Base-by-base conservation (phyloP, 2,888 invertebrate genomes). In the Carterocephalus palaemon region DNA sequence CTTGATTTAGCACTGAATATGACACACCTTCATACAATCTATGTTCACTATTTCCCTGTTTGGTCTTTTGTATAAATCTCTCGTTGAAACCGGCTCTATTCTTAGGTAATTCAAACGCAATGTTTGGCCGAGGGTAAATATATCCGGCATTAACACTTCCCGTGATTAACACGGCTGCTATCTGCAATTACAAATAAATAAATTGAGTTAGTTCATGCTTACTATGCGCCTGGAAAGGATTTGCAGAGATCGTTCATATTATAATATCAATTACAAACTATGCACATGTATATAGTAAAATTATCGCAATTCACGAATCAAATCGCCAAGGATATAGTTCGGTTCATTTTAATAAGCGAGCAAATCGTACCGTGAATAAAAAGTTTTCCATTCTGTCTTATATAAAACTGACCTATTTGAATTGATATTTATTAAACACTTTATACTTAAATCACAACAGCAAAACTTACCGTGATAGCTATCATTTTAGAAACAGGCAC, bases 391-490 rank as follows among this genome's bases (percentile, higher is more conserved):
- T n/a, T n/a, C n/a, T n/a, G n/a, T n/a, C n/a, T n/a, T n/a, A n/a
- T n/a, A n/a, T n/a, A 3, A 33, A 31, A 16, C 5, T 12, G 10
- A n/a, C n/a, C n/a, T n/a, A n/a, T n/a, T n/a, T n/a, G n/a, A n/a
- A n/a, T n/a, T n/a, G n/a, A n/a, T n/a, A n/a, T n/a, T 12, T 32
- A 34, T 8, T 7, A 36, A 36, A 22, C n/a, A 31, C n/a, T 32
- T 23, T 23, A 10, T 12, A 10, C 2, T 16, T 33, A 8, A 23
- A 10, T n/a, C n/a, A n/a, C n/a, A 33, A 36, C 31, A 33, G 32
- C 20, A 42, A 32, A 6, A 74, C 75, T 61, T 51, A 78, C 78
- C 75, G 62, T 46, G 46, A 65, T 23, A 38, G 50, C 24, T 42
- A 64, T 56, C 68, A 70, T 73, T 37, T 59, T 63, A 36, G 41